Conservation (phyloP, 37 sponge, comb jelly and placozoan genomes). For the Tethya wilhelma region DNA sequence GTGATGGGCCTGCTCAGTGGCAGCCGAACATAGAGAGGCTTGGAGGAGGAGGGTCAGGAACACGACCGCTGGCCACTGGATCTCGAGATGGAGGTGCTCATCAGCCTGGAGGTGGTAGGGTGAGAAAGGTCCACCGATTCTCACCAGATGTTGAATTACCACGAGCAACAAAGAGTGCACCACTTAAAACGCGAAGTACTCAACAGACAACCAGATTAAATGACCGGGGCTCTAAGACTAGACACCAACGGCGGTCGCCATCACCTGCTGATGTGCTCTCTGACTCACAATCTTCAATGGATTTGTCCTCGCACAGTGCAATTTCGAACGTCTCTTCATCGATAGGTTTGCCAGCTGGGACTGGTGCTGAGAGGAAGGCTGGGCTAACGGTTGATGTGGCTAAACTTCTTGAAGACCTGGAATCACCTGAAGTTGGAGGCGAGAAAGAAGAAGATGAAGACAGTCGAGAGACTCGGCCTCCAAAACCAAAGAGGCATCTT, state of each 20-base stretch:
- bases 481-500: neutral
- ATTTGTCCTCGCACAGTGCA: neutral
- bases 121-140: constrained; percentile 25
- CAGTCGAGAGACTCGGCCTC: neutral
- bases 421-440: neutral
- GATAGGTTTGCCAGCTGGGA: neutral
- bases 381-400: neutral
- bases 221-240: too few species aligned
- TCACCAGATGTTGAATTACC: too few species aligned
- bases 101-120: neutral
- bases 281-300: too few species aligned
- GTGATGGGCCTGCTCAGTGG: neutral
- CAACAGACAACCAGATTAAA: too few species aligned
- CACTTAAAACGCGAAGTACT: too few species aligned
- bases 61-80: neutral
- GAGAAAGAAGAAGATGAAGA: constrained; percentile 4
- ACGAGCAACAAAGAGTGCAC: too few species aligned
- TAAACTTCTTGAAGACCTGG: constrained; percentile 29
- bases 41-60: neutral
- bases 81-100: neutral
- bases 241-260: too few species aligned
- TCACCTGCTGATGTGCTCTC: too few species aligned
- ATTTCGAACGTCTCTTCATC: neutral
- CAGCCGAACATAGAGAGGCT: constrained; percentile 7
- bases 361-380: neutral